Conservation (phyloP, 23 tunicate species). For the Trididemnum clinides region DNA sequence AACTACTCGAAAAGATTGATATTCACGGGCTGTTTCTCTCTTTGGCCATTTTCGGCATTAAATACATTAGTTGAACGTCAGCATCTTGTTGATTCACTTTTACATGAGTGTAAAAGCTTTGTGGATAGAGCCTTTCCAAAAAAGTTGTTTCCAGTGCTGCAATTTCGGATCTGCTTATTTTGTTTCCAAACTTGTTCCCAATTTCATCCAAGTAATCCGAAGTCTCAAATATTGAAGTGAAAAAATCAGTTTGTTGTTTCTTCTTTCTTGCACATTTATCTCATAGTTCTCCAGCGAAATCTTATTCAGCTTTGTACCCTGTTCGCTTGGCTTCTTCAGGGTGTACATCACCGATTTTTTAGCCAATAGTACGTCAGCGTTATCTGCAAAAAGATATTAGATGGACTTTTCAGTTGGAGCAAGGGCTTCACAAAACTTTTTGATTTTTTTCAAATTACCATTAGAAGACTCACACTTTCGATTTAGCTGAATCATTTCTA, state of each 20-base stretch:
- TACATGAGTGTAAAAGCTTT: background rate
- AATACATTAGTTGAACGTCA: background rate
- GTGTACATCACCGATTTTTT: background rate
- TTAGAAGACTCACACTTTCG: background rate
- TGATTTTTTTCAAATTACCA: background rate
- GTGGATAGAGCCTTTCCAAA: background rate
- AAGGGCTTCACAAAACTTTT: conserved; percentile 7
- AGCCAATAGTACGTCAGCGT: background rate
- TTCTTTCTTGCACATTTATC: background rate
- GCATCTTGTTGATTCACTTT: background rate
- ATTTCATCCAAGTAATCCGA: background rate
- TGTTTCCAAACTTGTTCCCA: background rate
- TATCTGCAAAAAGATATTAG: background rate
- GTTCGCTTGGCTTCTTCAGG: background rate
- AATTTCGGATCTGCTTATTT: background rate
- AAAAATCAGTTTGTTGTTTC: background rate
- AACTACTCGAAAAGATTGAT: too few relatives aligned
- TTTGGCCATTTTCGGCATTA: too few relatives aligned
- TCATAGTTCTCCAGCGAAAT: background rate
- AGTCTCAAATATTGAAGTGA: background rate
- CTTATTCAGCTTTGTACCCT: background rate
- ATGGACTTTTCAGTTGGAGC: background rate
- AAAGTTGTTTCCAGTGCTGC: background rate
- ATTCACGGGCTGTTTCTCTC: too few relatives aligned
- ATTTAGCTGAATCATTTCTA: background rate